A percentile compares a stretch with the other conserved stretches of the same genome.
phyloP scores from a whole-genome alignment of 2,797 vertebrate genomes.

The Denticeps clupeoides region DNA sequence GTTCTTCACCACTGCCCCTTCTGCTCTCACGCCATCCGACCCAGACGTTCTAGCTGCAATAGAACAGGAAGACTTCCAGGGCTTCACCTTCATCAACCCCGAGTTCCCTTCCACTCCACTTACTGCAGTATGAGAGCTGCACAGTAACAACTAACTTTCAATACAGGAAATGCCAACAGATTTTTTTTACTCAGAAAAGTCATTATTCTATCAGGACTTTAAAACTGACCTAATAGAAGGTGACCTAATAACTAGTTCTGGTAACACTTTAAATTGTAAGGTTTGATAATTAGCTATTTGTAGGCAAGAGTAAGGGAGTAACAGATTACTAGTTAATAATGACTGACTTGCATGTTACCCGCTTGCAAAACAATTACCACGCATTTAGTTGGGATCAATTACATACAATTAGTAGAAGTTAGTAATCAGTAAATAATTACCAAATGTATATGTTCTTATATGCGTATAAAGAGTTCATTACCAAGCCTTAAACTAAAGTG shows the following conservation, averaged over 20 bases:
- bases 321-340: too few relatives aligned
- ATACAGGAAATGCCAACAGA: background rate
- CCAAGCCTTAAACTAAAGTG: too few relatives aligned
- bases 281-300: too few relatives aligned
- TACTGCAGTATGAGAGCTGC: slow-evolving; percentile 52
- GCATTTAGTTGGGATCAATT: too few relatives aligned
- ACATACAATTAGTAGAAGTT: too few relatives aligned
- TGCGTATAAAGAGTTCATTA: background rate
- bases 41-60: slow-evolving; percentile 75
- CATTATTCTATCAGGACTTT: background rate
- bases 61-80: slow-evolving; percentile 78
- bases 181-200: background rate
- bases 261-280: too few relatives aligned
- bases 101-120: slow-evolving; percentile 64
- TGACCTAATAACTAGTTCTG: too few relatives aligned
- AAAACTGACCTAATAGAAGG: background rate
- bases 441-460: background rate
- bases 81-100: slow-evolving; percentile 74
- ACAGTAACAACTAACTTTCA: background rate
- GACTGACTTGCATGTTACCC: background rate
- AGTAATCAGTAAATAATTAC: background rate
- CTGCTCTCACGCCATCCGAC: slow-evolving; percentile 78
- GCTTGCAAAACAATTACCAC: background rate
- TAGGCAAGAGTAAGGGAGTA: too few relatives aligned
- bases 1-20: slow-evolving; percentile 76